A percentile compares a stretch with the other conserved stretches of the same genome.
These are phyloP conservation scores for Sphaeramia orbicularis DNA, from an alignment of 2,797 vertebrate genomes.

Conservation along the genomic window DNA sequence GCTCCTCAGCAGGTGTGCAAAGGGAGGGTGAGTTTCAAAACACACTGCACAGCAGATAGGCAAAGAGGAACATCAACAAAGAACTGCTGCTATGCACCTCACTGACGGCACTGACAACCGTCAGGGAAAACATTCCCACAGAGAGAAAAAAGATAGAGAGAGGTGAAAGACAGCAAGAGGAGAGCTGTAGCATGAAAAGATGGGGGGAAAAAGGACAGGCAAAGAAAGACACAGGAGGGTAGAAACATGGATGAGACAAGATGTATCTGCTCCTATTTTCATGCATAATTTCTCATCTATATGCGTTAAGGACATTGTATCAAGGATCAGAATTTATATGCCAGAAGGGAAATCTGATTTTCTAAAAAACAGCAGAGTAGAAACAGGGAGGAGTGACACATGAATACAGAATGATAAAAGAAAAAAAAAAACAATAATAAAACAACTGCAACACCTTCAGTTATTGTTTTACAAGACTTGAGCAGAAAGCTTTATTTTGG, in stretches of 20 bases:
- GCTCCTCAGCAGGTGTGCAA: conserved; percentile 77
- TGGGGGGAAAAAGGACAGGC: conserved; percentile 26
- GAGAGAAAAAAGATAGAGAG: conserved; percentile 35
- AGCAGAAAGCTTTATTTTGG: too few relatives aligned
- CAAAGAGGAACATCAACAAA: conserved; percentile 78
- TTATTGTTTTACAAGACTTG: too few relatives aligned
- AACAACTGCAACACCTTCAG: conserved; percentile 5
- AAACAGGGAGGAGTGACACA: conserved; percentile 16
- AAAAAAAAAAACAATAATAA: neutral
- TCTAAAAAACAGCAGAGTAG: conserved; percentile 3
- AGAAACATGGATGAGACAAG: conserved; percentile 31
- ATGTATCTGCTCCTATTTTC: conserved; percentile 8
- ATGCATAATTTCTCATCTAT: conserved; percentile 28
- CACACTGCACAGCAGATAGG: conserved; percentile 75
- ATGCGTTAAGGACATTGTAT: conserved; percentile 25
- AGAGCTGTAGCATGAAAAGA: conserved; percentile 43
- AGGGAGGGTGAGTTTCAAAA: conserved; percentile 77
- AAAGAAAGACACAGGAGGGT: conserved; percentile 30
- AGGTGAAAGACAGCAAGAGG: conserved; percentile 32
- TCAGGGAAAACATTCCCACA: conserved; percentile 74
- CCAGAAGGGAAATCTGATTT: conserved; percentile 27
- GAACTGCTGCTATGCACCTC: conserved; percentile 69
- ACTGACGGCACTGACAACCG: conserved; percentile 68
- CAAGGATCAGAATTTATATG: conserved; percentile 22
- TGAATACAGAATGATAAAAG: neutral